These are phyloP conservation scores for Helobdella robusta DNA, from an alignment of 2,888 invertebrate species.

Conservation along the genomic window DNA sequence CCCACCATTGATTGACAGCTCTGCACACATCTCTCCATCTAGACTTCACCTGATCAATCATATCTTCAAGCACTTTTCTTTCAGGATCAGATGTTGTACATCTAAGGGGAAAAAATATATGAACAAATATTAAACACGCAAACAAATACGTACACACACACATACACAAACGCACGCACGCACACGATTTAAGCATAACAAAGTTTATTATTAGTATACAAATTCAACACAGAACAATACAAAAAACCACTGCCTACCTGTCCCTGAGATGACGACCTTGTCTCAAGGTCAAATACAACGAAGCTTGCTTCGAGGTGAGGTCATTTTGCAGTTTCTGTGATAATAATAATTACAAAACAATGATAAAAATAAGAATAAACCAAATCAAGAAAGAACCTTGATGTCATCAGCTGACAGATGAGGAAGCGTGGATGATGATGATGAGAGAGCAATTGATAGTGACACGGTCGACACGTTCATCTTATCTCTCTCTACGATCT, in stretches of 20 bases:
- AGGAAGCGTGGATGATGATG: no score
- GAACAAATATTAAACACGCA: no score
- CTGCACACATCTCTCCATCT: constrained; percentile 41
- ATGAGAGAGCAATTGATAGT: no score
- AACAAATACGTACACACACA: no score
- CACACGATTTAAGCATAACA: no score
- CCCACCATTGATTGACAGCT: constrained; percentile 11
- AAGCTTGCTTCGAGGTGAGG: constrained; percentile 43
- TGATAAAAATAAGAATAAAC: not conserved
- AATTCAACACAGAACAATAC: no score
- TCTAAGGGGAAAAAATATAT: no score
- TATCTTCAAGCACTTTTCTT: constrained; percentile 43
- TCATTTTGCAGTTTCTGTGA: constrained; percentile 44
- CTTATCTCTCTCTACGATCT: not conserved
- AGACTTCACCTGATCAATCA: constrained; percentile 47
- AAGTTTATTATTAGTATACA: no score
- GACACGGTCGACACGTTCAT: not conserved
- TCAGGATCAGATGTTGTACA: constrained; percentile 47
- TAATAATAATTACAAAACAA: not conserved
- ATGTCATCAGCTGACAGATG: not conserved
- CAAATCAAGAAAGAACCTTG: not conserved
- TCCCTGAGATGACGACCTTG: constrained; percentile 47
- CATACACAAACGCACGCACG: no score
- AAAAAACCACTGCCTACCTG: no score
- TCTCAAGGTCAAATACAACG: constrained; percentile 47